Conservation (phyloP, 1,140 invertebrate species). For the Scaptomyza pallida region DNA sequence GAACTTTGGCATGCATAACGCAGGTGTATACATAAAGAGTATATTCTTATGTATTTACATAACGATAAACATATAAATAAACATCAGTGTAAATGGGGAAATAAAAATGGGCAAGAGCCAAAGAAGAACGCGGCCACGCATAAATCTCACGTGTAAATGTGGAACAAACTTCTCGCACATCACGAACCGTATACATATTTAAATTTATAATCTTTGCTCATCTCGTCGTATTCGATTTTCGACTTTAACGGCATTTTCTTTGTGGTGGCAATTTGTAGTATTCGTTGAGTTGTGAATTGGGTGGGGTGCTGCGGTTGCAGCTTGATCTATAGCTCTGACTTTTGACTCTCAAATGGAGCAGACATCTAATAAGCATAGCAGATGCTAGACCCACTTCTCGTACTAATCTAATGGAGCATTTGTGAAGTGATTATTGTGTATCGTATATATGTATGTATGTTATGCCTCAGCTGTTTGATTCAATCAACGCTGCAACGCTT, state of each 20-base stretch:
- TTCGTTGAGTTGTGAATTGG: conserved; percentile 32
- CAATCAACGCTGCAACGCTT: conserved; percentile 1
- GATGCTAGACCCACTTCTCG: conserved; percentile 10
- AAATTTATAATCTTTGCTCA: conserved; percentile 25
- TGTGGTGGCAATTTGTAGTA: conserved; percentile 36
- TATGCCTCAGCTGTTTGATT: conserved; percentile 37
- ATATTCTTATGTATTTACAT: conserved; percentile 47
- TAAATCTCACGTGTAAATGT: conserved; percentile 79
- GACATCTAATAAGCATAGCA: background rate
- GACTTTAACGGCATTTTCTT: conserved; percentile 14
- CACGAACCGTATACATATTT: conserved; percentile 26
- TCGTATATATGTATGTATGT: no score
- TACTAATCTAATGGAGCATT: conserved; percentile 28
- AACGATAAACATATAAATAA: conserved; percentile 50
- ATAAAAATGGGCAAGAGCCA: background rate
- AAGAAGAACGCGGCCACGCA: conserved; percentile 56
- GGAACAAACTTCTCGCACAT: conserved; percentile 63
- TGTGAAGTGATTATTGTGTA: conserved; percentile 4
- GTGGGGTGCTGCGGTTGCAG: conserved; percentile 24
- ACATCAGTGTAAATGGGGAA: conserved; percentile 17
- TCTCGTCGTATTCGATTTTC: conserved; percentile 20
- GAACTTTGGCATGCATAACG: conserved; percentile 40
- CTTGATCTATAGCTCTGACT: conserved; percentile 27
- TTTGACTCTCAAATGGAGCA: conserved; percentile 14
- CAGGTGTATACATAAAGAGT: conserved; percentile 57